Percentiles rank a stretch among this genome's conserved stretches.
Conservation (phyloP, 2,797 vertebrate genomes). For the Rallus crepitans region DNA sequence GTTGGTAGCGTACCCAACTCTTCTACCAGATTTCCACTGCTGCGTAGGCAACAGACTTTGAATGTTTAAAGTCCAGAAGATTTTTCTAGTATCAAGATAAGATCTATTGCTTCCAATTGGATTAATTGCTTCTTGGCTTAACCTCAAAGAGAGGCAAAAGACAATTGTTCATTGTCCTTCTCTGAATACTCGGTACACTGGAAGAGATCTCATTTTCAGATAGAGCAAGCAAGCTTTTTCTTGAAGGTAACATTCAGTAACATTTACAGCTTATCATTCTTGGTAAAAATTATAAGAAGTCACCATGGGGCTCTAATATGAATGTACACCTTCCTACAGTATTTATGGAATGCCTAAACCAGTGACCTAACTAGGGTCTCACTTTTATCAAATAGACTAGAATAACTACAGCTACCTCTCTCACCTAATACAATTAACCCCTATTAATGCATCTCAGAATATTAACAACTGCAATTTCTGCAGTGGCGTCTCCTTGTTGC, state of each 20-base stretch:
- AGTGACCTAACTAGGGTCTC: not conserved
- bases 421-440: accelerated
- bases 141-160: not conserved
- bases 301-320: not conserved
- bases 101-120: not conserved
- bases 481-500: not conserved
- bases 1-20: not conserved
- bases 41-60: not conserved
- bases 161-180: not conserved
- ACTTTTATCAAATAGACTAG: not conserved
- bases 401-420: not conserved
- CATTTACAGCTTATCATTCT: not conserved
- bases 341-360: not conserved
- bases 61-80: not conserved
- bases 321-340: not conserved
- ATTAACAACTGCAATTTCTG: not conserved
- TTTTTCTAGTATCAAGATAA: not conserved
- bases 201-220: not conserved
- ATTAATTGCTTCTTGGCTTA: constrained; percentile 26
- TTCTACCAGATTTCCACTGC: not conserved
- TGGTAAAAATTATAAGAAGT: not conserved
- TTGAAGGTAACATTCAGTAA: not conserved
- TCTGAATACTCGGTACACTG: not conserved
- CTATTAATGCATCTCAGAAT: not conserved
- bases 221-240: not conserved